Evolutionary conservation across 1,140 invertebrate genomes (phyloP).

Genomic region (Sweltsa coloradensis): DNA sequence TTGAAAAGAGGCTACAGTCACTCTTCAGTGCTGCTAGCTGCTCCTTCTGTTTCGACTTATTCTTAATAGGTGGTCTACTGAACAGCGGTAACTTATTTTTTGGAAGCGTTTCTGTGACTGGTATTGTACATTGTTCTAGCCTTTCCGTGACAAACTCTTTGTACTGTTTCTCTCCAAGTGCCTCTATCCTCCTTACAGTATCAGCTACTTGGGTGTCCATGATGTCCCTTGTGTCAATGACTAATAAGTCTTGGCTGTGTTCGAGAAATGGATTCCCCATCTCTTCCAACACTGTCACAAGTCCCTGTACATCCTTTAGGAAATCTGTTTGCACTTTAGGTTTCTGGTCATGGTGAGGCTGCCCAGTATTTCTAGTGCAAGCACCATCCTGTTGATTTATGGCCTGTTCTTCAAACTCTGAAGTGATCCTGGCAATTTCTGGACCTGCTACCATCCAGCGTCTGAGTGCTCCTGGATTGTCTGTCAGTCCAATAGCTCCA

Average conservation of each 20-base stretch:
- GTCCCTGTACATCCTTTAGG: constrained; percentile 5
- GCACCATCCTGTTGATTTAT: too few relatives aligned
- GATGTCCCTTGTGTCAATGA: background rate
- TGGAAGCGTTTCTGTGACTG: constrained; percentile 1
- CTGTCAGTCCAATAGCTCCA: constrained; percentile 13
- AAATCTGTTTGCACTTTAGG: background rate
- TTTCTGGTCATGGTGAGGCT: constrained; percentile 2
- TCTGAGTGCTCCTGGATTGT: constrained; percentile 8
- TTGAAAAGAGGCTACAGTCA: constrained; percentile 4
- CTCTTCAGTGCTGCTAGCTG: background rate
- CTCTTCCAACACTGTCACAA: background rate
- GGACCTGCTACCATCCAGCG: constrained; percentile 12
- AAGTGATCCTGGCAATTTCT: constrained; percentile 3
- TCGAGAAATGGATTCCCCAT: constrained; percentile 4
- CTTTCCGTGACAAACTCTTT: background rate
- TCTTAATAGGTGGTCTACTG: constrained; percentile 3
- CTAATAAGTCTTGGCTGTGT: background rate
- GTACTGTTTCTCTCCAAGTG: background rate
- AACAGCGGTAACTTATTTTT: constrained; percentile 1
- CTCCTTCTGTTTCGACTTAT: constrained; percentile 1
- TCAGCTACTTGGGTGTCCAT: background rate
- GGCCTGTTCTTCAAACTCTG: constrained; percentile 1
- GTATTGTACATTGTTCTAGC: background rate
- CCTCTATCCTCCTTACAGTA: background rate
- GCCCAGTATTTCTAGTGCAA: too few relatives aligned